Evolutionary conservation across 2,888 invertebrate genomes (phyloP), one percentile per base, ranked within the genome.

Genomic region (Chymomyza procnemis): DNA sequence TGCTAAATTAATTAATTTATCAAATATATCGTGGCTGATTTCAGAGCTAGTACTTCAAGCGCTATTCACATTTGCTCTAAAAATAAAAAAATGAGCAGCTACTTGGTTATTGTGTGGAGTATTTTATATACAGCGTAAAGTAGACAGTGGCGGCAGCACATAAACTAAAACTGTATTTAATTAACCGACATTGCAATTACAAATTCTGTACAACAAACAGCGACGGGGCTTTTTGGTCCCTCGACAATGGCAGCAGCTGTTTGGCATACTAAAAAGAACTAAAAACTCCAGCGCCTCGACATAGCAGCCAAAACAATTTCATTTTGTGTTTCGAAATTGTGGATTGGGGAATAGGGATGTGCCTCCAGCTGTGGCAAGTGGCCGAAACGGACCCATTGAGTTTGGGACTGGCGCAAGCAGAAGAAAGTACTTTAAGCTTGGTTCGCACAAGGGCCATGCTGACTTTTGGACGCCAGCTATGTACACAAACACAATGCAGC

Each of bases 151-250:
- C 69, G 72, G 73, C 18, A 58, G 54, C 60, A 64, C 81, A 76
- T 83, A 83, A 78, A 86, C 79, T 88, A 82, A 87, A 87, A 88
- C 85, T 85, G 86, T 88, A 88, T 88, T 88, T 88, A 88, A 88
- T 88, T 88, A 88, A 88, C 88, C 86, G 87, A 87, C 88, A 88
- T 88, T 79, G 88, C 86, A 88, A 88, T 88, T 88, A 88, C 87
- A 88, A 88, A 88, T 88, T 88, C 88, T 88, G 85, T 87, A 82
- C 85, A 87, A 73, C 78, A 73, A 78, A 72, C 75, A 70, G 71
- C 41, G 56, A 66, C 65, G 69, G 74, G 69, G 69, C 67, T 73
- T 70, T 61, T 48, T 57, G 47, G 22, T n/a, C 26, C 48, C n/a
- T 34, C 46, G 19, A 59, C 34, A 41, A 41, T 48, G 67, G 67